Percentiles rank a stretch among this genome's conserved stretches.
Evolutionary conservation across 2,113 vertebrate species (phyloP).

Genomic region (Uropsilus gracilis): DNA sequence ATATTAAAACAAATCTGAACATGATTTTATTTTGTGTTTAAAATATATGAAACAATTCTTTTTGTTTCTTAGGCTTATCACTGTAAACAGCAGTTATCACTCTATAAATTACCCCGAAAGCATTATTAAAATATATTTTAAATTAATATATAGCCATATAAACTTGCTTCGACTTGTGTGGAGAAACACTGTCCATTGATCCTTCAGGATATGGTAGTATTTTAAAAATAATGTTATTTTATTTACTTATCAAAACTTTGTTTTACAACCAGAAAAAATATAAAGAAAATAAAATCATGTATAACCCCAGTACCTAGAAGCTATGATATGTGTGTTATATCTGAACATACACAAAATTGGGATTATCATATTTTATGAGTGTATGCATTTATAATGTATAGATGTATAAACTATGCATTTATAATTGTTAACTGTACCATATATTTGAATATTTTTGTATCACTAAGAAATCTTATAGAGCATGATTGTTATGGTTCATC

Average conservation of each 20-base stretch:
- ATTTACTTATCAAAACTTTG: neutral
- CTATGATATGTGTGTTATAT: neutral
- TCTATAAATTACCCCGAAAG: neutral
- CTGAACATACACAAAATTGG: neutral
- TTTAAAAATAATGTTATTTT: conserved; percentile 31
- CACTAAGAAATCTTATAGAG: neutral
- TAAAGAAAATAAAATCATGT: conserved; percentile 8
- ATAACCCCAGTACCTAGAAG: neutral
- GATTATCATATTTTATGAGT: neutral
- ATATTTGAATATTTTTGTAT: neutral
- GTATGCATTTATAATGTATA: too few relatives aligned
- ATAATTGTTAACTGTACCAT: neutral
- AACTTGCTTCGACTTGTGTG: neutral
- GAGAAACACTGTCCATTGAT: neutral
- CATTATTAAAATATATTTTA: conserved; percentile 5
- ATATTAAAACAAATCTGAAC: neutral
- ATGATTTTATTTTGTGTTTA: conserved; percentile 5
- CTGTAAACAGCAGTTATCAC: neutral
- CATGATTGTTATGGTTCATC: neutral
- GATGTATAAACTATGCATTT: too few relatives aligned
- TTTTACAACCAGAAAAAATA: neutral
- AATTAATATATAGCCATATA: neutral
- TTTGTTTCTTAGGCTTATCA: conserved; percentile 32
- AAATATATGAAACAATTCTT: neutral
- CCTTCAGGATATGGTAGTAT: neutral